phyloP scores from a whole-genome alignment of 53 echinoderm and acorn worm species.

The Antedon mediterranea region DNA sequence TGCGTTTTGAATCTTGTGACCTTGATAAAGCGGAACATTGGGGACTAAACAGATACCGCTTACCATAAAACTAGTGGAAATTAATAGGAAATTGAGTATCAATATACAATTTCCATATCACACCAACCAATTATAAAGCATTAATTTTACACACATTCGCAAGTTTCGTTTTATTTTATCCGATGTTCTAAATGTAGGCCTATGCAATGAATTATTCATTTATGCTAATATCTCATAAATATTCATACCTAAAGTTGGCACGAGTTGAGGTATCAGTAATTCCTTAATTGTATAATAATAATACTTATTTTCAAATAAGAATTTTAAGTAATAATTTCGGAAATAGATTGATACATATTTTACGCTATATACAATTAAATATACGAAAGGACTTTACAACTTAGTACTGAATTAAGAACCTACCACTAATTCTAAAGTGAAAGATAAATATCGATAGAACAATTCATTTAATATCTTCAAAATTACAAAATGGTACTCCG shows the following conservation, averaged over 20 bases:
- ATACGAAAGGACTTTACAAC: background rate
- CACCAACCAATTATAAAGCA: background rate
- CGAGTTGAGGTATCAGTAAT: too few relatives aligned
- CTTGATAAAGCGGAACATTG: background rate
- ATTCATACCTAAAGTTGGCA: background rate
- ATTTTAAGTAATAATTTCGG: background rate
- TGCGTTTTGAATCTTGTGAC: background rate
- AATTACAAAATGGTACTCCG: too few relatives aligned
- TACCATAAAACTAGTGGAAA: background rate
- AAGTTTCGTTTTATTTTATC: background rate
- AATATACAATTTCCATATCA: background rate
- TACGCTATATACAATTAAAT: background rate
- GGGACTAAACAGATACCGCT: background rate
- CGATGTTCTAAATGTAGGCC: background rate
- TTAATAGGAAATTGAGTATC: background rate
- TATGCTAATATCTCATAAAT: background rate
- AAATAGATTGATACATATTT: background rate
- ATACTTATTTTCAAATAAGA: too few relatives aligned
- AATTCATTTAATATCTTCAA: background rate
- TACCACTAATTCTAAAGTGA: background rate
- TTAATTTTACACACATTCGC: background rate
- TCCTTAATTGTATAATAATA: too few relatives aligned
- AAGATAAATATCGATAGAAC: background rate
- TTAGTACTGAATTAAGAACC: background rate
- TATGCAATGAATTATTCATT: background rate